A percentile compares a stretch with the other conserved stretches of the same genome.
Evolutionary conservation across 1,140 invertebrate genomes (phyloP).

Genomic region (Lepeophtheirus salmonis): DNA sequence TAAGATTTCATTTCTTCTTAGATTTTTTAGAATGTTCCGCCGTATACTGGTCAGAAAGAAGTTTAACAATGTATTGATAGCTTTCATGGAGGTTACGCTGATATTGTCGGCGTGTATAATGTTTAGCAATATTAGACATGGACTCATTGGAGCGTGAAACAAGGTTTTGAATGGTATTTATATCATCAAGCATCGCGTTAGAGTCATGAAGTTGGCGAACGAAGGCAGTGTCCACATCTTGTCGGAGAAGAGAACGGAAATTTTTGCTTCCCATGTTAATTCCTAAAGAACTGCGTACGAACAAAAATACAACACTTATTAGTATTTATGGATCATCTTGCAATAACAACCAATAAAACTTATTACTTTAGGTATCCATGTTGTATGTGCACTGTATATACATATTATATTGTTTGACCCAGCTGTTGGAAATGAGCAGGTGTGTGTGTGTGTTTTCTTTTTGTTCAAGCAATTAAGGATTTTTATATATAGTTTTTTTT

Average conservation of each 20-base stretch:
- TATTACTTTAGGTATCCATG: no score
- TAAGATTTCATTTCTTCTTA: neutral
- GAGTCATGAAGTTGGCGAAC: neutral
- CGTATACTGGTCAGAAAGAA: neutral
- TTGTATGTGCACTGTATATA: no score
- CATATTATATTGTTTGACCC: no score
- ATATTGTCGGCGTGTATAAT: neutral
- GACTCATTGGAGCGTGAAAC: neutral
- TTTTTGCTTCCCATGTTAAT: neutral
- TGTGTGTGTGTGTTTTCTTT: no score
- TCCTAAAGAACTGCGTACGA: neutral
- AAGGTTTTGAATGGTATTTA: neutral
- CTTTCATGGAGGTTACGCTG: neutral
- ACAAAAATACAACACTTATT: no score
- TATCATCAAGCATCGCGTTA: neutral
- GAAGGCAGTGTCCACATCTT: neutral
- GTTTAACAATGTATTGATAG: neutral
- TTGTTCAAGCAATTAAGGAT: no score
- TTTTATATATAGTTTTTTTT: no score
- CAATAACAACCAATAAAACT: no score
- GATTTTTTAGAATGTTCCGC: neutral
- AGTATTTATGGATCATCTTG: no score
- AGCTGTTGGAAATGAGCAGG: no score
- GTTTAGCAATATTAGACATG: neutral
- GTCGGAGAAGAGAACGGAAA: neutral